A percentile compares a stretch with the other conserved stretches of the same genome.
Evolutionary conservation across 2,113 vertebrate species (phyloP).

Genomic region (Nesogale talazaci): DNA sequence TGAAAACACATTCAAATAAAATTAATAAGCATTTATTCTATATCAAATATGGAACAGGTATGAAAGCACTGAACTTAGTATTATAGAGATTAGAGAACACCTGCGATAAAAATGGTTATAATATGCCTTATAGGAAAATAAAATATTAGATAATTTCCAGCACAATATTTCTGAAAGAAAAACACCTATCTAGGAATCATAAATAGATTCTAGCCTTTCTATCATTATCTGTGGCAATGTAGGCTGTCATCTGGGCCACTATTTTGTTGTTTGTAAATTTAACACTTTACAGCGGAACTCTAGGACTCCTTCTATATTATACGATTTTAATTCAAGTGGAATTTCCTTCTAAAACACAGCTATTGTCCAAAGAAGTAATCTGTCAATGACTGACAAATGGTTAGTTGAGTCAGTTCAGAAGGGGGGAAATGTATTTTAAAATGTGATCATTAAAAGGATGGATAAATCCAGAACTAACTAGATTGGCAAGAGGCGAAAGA

Average conservation of each 20-base stretch:
- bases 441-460: neutral
- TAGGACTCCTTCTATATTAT: neutral
- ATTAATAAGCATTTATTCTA: too few species aligned
- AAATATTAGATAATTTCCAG: slow-evolving; percentile 7
- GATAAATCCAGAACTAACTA: neutral
- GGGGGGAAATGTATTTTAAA: neutral
- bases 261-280: slow-evolving; percentile 3
- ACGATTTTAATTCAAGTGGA: slow-evolving; percentile 21
- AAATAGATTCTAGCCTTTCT: slow-evolving; percentile 39
- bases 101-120: neutral
- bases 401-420: neutral
- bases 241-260: neutral
- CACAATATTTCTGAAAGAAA: neutral
- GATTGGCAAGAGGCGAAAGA: neutral
- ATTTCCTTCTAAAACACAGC: slow-evolving; percentile 28
- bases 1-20: too few species aligned
- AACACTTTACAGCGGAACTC: neutral
- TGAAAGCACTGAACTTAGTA: neutral
- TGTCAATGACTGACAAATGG: neutral
- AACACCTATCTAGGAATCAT: neutral
- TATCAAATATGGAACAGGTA: too few species aligned
- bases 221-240: neutral
- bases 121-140: neutral
- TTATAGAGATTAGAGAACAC: neutral
- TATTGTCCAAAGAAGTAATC: too few species aligned